phyloP scores from a whole-genome alignment of 2,888 invertebrate genomes.

The Magallana nippona region DNA sequence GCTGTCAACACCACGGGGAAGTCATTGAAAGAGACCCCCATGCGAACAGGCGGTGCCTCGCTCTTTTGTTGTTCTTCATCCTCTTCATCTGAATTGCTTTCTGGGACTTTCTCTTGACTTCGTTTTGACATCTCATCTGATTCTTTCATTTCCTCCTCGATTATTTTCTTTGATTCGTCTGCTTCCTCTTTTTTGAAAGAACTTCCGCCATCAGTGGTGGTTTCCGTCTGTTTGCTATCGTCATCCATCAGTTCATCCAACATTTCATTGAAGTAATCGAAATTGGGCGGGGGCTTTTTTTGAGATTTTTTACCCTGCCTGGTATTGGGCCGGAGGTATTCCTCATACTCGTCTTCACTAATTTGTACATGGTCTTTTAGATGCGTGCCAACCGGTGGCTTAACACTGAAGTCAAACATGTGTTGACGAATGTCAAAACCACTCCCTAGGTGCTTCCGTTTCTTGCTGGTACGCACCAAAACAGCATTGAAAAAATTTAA shows the following conservation, averaged over 20 bases:
- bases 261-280: constrained; percentile 35
- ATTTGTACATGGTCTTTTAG: constrained; percentile 22
- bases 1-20: not conserved
- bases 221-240: constrained; percentile 8
- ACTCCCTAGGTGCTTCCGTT: constrained; percentile 12
- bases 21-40: constrained; percentile 8
- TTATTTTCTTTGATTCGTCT: not conserved
- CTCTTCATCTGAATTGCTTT: not conserved
- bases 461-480: not conserved
- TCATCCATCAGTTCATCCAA: constrained; percentile 26
- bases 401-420: constrained; percentile 2
- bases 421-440: not conserved
- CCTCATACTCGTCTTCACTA: not conserved
- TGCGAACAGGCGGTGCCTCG: not conserved
- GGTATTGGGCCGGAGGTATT: constrained; percentile 1
- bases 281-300: constrained; percentile 5
- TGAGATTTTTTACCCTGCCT: constrained; percentile 20
- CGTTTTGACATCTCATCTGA: not conserved
- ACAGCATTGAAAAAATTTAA: constrained; percentile 27
- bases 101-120: not conserved
- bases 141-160: not conserved
- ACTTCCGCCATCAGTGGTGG: constrained; percentile 24
- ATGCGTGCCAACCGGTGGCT: constrained; percentile 9
- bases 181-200: not conserved
- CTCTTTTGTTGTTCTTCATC: not conserved